phyloP scores from a whole-genome alignment of 2,797 vertebrate species.

The Anniella stebbinsi region DNA sequence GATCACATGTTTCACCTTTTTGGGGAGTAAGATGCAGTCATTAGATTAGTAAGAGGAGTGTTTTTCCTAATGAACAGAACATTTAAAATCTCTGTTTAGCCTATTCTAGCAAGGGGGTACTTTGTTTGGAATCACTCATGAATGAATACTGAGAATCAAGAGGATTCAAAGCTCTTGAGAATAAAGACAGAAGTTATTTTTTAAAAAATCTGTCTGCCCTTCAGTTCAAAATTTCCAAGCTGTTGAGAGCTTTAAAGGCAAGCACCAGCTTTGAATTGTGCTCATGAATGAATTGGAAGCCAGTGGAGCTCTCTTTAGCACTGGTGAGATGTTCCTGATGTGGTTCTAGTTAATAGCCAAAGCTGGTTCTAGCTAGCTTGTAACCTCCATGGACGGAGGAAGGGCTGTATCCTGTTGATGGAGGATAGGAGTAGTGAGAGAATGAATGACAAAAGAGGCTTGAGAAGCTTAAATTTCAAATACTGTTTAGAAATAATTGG shows the following conservation, averaged over 20 bases:
- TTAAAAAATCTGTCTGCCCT: neutral
- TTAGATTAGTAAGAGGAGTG: neutral
- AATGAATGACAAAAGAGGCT: neutral
- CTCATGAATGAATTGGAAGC: too few relatives aligned
- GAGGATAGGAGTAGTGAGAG: neutral
- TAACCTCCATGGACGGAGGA: neutral
- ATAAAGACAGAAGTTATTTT: neutral
- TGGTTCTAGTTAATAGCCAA: neutral
- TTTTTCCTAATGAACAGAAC: neutral
- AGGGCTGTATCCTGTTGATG: neutral
- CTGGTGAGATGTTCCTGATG: neutral
- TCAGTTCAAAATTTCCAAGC: neutral
- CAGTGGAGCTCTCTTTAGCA: neutral
- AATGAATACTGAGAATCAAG: neutral
- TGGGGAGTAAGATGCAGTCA: neutral
- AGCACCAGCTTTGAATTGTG: neutral
- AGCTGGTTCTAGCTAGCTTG: neutral
- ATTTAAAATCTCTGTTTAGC: neutral
- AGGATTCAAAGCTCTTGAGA: neutral
- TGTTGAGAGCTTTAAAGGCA: neutral
- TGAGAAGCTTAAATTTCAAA: neutral
- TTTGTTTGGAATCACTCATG: neutral
- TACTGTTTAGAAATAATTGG: neutral
- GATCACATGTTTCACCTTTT: neutral
- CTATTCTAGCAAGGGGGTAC: neutral